These are phyloP conservation scores for Paracentrotus lividus DNA, from an alignment of 53 echinoderm and acorn worm genomes.

Conservation along the genomic window DNA sequence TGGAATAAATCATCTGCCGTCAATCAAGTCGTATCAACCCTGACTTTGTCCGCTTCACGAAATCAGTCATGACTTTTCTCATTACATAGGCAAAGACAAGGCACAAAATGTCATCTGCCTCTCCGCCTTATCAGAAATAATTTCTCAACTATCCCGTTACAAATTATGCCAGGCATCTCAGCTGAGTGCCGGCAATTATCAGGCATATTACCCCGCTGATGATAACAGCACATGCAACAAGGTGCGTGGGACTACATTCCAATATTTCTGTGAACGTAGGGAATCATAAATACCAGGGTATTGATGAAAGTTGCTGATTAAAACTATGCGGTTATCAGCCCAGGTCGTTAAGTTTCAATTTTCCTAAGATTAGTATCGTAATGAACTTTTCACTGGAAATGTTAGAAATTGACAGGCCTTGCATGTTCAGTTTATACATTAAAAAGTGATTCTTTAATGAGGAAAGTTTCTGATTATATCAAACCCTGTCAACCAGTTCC, in stretches of 20 bases:
- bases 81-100: conserved; percentile 5
- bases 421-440: too few relatives aligned
- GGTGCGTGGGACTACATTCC: background rate
- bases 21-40: background rate
- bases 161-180: conserved; percentile 59
- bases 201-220: conserved; percentile 29
- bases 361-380: background rate
- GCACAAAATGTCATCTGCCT: conserved; percentile 26
- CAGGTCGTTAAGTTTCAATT: background rate
- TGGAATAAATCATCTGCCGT: conserved; percentile 9
- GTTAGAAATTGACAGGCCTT: too few relatives aligned
- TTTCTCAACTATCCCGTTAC: conserved; percentile 56
- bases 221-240: conserved; percentile 6
- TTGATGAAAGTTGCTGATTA: background rate
- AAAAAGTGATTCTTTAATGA: too few relatives aligned
- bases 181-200: conserved; percentile 60
- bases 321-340: conserved; percentile 8
- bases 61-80: conserved; percentile 38
- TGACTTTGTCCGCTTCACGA: background rate
- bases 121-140: conserved; percentile 49
- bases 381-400: too few relatives aligned
- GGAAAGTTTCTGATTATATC: background rate
- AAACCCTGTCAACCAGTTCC: background rate
- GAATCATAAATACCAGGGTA: background rate
- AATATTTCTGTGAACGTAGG: background rate